Evolutionary conservation across 2,797 vertebrate genomes (phyloP).

Genomic region (Octomys mimax): DNA sequence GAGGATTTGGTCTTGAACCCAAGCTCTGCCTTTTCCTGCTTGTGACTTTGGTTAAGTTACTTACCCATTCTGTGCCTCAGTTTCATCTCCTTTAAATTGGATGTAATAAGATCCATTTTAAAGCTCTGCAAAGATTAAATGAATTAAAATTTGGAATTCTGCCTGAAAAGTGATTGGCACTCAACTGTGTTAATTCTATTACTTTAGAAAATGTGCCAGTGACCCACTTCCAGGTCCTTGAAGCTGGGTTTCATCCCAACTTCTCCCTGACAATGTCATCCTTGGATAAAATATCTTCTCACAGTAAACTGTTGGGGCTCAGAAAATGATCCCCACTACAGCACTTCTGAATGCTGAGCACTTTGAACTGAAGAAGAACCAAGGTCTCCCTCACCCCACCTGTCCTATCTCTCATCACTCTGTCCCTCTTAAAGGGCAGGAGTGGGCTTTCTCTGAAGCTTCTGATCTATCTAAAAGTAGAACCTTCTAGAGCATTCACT

Average conservation of each 20-base stretch:
- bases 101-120: slow-evolving; percentile 12
- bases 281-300: slow-evolving; percentile 24
- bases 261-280: background rate
- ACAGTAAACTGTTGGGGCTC: background rate
- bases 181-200: slow-evolving; percentile 16
- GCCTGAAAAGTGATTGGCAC: background rate
- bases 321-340: background rate
- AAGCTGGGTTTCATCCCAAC: background rate
- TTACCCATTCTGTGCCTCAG: background rate
- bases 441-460: background rate
- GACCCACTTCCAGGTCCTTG: background rate
- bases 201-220: background rate
- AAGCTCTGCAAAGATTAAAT: background rate
- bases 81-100: slow-evolving; percentile 33
- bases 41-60: background rate
- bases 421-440: background rate
- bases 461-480: background rate
- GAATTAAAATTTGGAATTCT: slow-evolving; percentile 23
- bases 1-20: background rate
- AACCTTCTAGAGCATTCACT: background rate
- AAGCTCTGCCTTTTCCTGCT: background rate
- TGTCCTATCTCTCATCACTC: background rate
- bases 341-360: background rate
- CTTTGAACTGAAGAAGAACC: background rate
- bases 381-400: background rate